A percentile compares a stretch with the other conserved stretches of the same genome.
phyloP scores from a whole-genome alignment of 2,888 invertebrate genomes.

The Folsomia manolachei region DNA sequence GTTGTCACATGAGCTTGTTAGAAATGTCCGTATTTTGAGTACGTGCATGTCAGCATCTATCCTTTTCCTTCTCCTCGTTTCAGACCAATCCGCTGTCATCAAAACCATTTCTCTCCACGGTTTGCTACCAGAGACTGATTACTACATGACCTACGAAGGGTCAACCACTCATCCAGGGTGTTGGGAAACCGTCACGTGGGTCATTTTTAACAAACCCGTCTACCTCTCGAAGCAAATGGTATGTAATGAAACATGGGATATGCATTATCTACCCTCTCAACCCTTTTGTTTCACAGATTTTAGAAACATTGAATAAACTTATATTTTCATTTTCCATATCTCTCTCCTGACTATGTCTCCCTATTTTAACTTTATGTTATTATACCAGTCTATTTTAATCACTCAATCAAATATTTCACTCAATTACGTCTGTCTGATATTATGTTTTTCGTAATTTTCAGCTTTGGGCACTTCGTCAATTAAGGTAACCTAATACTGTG shows the following conservation, averaged over 20 bases:
- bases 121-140: constrained; percentile 83
- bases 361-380: too few relatives aligned
- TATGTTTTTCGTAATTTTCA: too few relatives aligned
- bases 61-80: constrained; percentile 46
- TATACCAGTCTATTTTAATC: too few relatives aligned
- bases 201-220: constrained; percentile 95
- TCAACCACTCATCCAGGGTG: constrained; percentile 97
- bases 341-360: too few relatives aligned
- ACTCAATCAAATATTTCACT: too few relatives aligned
- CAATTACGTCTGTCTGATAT: too few relatives aligned
- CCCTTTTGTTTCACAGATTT: too few relatives aligned
- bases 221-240: constrained; percentile 96
- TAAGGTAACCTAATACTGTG: too few relatives aligned
- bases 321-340: too few relatives aligned
- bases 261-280: too few relatives aligned
- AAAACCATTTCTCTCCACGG: constrained; percentile 80
- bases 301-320: too few relatives aligned
- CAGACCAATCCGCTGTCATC: constrained; percentile 79
- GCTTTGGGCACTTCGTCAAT: constrained; percentile 80
- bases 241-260: constrained; percentile 45
- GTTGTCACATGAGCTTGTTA: background rate
- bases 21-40: background rate
- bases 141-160: constrained; percentile 97
- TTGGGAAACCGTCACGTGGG: constrained; percentile 99
- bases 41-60: background rate